Evolutionary conservation across 2,888 invertebrate species (phyloP).

Genomic region (Aspidiotus destructor): DNA sequence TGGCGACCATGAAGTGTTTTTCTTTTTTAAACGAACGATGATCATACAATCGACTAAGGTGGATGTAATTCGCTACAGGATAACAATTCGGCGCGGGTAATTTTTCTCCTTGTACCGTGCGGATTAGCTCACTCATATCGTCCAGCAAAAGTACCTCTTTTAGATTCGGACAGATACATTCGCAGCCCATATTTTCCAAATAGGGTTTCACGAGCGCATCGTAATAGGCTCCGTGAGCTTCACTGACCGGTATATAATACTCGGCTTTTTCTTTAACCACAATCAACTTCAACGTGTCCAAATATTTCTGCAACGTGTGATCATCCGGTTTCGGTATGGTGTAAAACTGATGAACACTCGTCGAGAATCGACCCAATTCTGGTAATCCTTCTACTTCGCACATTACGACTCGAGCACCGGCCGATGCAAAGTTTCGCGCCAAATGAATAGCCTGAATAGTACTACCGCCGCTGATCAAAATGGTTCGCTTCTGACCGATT

Average conservation of each 20-base stretch:
- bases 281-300: slow-evolving; percentile 63
- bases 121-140: slow-evolving; percentile 63
- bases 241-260: slow-evolving; percentile 71
- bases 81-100: slow-evolving; percentile 59
- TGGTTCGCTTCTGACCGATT: slow-evolving; percentile 53
- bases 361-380: slow-evolving; percentile 65
- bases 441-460: slow-evolving; percentile 74
- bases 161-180: slow-evolving; percentile 67
- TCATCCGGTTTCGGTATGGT: slow-evolving; percentile 62
- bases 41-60: slow-evolving; percentile 61
- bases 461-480: slow-evolving; percentile 72
- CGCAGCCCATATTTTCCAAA: slow-evolving; percentile 67
- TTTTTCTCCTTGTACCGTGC: slow-evolving; percentile 57
- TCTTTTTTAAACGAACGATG: slow-evolving; percentile 50
- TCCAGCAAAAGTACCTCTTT: slow-evolving; percentile 67
- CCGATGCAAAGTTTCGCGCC: slow-evolving; percentile 71
- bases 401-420: slow-evolving; percentile 69
- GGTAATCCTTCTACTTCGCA: slow-evolving; percentile 72
- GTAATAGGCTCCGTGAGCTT: slow-evolving; percentile 67
- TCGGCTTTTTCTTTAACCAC: slow-evolving; percentile 63
- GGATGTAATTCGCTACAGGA: slow-evolving; percentile 56
- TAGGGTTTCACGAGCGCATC: slow-evolving; percentile 74
- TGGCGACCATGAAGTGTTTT: slow-evolving; percentile 60
- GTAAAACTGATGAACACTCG: slow-evolving; percentile 69
- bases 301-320: slow-evolving; percentile 61